Conservation (phyloP, 2,113 vertebrate genomes). For the Grantiella picta region DNA sequence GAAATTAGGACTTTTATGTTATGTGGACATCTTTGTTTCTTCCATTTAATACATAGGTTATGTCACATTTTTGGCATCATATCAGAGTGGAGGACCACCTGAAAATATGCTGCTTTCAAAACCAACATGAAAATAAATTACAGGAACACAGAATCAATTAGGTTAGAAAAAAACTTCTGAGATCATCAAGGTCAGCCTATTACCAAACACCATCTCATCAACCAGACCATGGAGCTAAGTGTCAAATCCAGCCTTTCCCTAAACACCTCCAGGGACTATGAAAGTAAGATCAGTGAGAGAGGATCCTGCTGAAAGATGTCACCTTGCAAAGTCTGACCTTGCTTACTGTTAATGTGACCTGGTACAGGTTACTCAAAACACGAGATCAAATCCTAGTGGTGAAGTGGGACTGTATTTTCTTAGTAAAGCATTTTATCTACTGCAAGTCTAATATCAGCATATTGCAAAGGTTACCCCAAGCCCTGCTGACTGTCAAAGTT, state of each 20-base stretch:
- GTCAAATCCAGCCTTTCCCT: not conserved
- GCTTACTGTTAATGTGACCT: not conserved
- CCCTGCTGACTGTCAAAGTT: not conserved
- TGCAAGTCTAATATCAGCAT: not conserved
- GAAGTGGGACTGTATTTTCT: not conserved
- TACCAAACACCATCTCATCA: not conserved
- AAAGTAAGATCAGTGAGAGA: not conserved
- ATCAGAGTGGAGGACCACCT: not conserved
- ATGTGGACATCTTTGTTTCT: not conserved
- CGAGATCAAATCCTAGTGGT: not conserved
- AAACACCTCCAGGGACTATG: not conserved
- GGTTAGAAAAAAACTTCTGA: not conserved
- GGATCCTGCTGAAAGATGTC: not conserved
- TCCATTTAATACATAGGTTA: not conserved
- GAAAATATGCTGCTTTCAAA: not conserved
- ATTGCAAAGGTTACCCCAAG: not conserved
- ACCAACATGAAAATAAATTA: not conserved
- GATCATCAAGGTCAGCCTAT: not conserved
- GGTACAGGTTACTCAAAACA: constrained; percentile 1
- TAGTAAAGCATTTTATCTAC: not conserved
- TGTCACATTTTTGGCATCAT: not conserved
- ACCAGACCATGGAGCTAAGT: not conserved
- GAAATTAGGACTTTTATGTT: not conserved
- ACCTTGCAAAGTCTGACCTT: not conserved
- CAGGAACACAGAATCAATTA: not conserved